These are phyloP conservation scores for Gymnobelideus leadbeateri DNA, from an alignment of 2,113 vertebrate genomes.

Conservation along the genomic window DNA sequence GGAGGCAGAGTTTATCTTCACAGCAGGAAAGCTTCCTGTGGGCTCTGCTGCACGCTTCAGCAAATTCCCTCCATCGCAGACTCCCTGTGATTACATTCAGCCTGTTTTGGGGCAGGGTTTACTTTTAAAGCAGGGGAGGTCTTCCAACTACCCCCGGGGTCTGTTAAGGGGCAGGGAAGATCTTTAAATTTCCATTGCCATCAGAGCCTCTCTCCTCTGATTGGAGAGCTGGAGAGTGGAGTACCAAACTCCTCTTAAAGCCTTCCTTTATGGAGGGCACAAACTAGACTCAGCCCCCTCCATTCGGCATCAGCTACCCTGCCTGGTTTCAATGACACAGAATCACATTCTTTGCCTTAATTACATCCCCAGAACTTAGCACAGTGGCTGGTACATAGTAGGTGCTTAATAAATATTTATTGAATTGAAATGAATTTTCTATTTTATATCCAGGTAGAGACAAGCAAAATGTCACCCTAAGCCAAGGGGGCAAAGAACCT, in stretches of 20 bases:
- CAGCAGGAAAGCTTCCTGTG: no score
- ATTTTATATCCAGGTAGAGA: neutral
- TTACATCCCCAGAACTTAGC: neutral
- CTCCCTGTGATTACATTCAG: no score
- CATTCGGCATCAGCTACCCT: neutral
- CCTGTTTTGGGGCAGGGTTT: no score
- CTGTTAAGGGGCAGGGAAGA: no score
- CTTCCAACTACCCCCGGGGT: no score
- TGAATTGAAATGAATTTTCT: slow-evolving; percentile 10
- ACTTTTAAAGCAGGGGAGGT: no score
- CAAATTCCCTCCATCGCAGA: no score
- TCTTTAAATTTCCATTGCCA: no score
- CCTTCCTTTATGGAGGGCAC: neutral
- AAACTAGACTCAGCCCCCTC: neutral
- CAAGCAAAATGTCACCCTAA: neutral
- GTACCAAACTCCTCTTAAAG: neutral
- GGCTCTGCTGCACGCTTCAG: no score
- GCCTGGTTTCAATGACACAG: neutral
- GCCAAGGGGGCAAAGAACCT: neutral
- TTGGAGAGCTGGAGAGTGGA: neutral
- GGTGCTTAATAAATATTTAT: neutral
- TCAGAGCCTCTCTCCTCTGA: neutral
- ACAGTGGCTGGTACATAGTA: neutral
- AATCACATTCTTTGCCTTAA: neutral
- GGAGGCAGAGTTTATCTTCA: no score